phyloP scores from a whole-genome alignment of 2,888 invertebrate genomes.

The Cephalotes varians region DNA sequence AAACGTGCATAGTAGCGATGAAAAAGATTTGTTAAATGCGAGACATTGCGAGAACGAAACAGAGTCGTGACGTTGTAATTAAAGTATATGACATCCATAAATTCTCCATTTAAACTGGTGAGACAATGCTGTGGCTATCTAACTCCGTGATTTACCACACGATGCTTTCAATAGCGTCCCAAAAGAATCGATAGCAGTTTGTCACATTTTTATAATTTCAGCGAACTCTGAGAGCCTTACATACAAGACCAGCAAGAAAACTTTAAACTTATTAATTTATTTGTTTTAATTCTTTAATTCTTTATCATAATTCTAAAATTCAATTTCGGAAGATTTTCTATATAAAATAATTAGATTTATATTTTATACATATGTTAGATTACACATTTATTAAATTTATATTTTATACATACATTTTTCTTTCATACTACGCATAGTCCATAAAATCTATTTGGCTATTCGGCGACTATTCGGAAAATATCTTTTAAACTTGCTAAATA shows the following conservation, averaged over 20 bases:
- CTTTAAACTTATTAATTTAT: too few relatives aligned
- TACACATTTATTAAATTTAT: too few relatives aligned
- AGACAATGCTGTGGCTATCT: slow-evolving; percentile 5
- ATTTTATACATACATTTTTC: not conserved
- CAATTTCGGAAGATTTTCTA: not conserved
- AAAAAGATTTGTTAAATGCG: slow-evolving; percentile 18
- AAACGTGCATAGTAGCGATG: not conserved
- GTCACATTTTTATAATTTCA: slow-evolving; percentile 6
- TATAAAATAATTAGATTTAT: not conserved
- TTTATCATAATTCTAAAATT: not conserved
- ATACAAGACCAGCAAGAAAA: not conserved
- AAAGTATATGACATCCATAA: slow-evolving; percentile 26
- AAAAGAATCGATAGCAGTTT: slow-evolving; percentile 3
- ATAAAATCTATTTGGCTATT: not conserved
- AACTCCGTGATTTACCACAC: not conserved
- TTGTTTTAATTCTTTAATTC: too few relatives aligned
- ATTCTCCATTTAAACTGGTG: slow-evolving; percentile 15
- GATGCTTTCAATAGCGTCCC: not conserved
- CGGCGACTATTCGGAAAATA: not conserved
- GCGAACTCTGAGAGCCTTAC: not conserved
- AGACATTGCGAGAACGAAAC: not conserved
- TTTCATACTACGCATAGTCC: not conserved
- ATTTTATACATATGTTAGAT: not conserved
- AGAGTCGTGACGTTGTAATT: not conserved
- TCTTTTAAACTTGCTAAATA: slow-evolving; percentile 13